A percentile compares a stretch with the other conserved stretches of the same genome.
phyloP scores from a whole-genome alignment of 2,888 invertebrate species.

The Alloscopus bannaensis region DNA sequence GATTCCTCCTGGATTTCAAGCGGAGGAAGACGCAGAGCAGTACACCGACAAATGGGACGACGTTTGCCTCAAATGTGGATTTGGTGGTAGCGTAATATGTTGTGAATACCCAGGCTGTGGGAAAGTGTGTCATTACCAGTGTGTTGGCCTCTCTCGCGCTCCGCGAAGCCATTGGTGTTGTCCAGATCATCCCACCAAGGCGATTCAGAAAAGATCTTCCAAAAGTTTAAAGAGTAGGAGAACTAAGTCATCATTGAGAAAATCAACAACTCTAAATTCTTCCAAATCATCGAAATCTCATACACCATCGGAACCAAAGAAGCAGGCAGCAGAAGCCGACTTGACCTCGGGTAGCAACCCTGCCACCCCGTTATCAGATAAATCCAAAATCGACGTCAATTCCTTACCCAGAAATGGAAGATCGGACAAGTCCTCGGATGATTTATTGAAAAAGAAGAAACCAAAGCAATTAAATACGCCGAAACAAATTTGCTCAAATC shows the following conservation, averaged over 20 bases:
- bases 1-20: slow-evolving; percentile 34
- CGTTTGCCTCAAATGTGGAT: slow-evolving; percentile 64
- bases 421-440: too few species aligned
- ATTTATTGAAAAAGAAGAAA: too few species aligned
- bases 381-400: too few species aligned
- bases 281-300: not conserved
- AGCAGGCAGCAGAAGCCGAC: too few species aligned
- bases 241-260: not conserved
- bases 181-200: slow-evolving; percentile 71
- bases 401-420: too few species aligned
- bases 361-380: too few species aligned
- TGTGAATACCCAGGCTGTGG: slow-evolving; percentile 65
- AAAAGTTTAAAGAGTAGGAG: not conserved
- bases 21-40: slow-evolving; percentile 34
- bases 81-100: slow-evolving; percentile 66
- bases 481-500: too few species aligned
- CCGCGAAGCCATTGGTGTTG: slow-evolving; percentile 66
- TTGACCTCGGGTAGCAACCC: too few species aligned
- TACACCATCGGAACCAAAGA: not conserved
- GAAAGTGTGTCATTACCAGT: slow-evolving; percentile 67
- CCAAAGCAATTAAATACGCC: too few species aligned
- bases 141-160: slow-evolving; percentile 51
- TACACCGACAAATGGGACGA: slow-evolving; percentile 66
- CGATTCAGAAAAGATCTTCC: not conserved
- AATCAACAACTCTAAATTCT: not conserved